A percentile compares a stretch with the other conserved stretches of the same genome.
These are phyloP conservation scores for Peribatodes rhomboidaria DNA, from an alignment of 2,888 invertebrate species.

Conservation along the genomic window DNA sequence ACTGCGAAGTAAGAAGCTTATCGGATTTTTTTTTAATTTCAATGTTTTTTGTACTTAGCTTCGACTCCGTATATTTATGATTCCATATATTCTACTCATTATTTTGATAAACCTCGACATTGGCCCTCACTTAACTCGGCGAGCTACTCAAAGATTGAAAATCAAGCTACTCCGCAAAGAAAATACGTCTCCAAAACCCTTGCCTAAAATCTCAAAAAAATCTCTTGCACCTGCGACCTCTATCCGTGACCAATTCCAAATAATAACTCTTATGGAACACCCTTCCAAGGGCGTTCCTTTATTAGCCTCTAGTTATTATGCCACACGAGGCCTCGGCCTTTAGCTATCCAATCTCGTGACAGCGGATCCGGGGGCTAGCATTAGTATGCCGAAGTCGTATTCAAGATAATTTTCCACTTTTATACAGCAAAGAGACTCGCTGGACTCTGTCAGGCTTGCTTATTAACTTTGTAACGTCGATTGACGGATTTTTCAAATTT, in stretches of 20 bases:
- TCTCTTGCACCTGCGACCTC: conserved; percentile 15
- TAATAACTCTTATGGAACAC: conserved; percentile 24
- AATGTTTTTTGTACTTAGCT: too few relatives aligned
- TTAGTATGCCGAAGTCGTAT: conserved; percentile 34
- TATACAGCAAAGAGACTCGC: conserved; percentile 28
- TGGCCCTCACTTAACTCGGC: too few relatives aligned
- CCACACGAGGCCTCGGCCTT: conserved; percentile 31
- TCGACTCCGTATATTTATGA: too few relatives aligned
- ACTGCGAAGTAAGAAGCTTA: too few relatives aligned
- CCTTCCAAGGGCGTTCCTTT: conserved; percentile 22
- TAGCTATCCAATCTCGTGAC: conserved; percentile 40
- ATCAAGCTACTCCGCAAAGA: too few relatives aligned
- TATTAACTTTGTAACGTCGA: conserved; percentile 22
- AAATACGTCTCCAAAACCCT: neutral
- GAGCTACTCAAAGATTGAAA: too few relatives aligned
- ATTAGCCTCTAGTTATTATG: conserved; percentile 33
- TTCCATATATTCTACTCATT: too few relatives aligned
- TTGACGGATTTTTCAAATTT: neutral
- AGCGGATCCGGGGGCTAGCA: conserved; percentile 24
- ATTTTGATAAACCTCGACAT: too few relatives aligned
- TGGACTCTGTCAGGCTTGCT: conserved; percentile 20
- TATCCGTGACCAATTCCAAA: conserved; percentile 15
- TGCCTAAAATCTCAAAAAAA: conserved; percentile 6
- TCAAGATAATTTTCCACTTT: conserved; percentile 37
- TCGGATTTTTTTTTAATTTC: too few relatives aligned